Conservation (phyloP, 2,113 vertebrate species). For the Pseudorasbora parva region DNA sequence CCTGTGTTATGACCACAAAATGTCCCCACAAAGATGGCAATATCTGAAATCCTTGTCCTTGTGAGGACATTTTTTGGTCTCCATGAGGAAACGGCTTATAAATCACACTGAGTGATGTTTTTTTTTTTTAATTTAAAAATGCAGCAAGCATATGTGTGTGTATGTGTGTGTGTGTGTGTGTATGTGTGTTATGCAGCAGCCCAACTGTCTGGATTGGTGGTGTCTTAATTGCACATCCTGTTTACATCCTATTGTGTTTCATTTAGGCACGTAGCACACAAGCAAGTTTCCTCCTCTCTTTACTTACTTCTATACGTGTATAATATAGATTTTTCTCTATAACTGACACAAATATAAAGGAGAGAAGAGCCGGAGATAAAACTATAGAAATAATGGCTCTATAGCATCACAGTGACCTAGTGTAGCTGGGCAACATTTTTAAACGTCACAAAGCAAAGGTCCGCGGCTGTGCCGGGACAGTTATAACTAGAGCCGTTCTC, state of each 20-base stretch:
- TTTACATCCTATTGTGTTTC: constrained; percentile 85
- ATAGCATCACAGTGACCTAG: constrained; percentile 39
- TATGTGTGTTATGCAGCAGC: constrained; percentile 60
- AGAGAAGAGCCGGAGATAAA: constrained; percentile 21
- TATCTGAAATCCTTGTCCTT: too few relatives aligned
- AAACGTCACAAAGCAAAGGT: constrained; percentile 45
- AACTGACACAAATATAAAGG: constrained; percentile 8
- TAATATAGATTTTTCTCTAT: constrained; percentile 15
- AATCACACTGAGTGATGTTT: too few relatives aligned
- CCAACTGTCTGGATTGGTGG: constrained; percentile 77
- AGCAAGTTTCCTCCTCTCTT: constrained; percentile 45
- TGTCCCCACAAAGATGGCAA: too few relatives aligned
- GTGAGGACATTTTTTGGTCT: too few relatives aligned
- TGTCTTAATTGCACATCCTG: constrained; percentile 82
- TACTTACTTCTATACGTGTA: neutral
- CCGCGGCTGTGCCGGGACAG: constrained; percentile 23
- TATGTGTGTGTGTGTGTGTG: constrained; percentile 48
- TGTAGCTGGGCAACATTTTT: constrained; percentile 39
- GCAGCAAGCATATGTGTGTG: too few relatives aligned
- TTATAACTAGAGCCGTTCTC: constrained; percentile 60
- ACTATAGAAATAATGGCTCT: constrained; percentile 11
- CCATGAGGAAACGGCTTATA: too few relatives aligned
- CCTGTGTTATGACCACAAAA: too few relatives aligned
- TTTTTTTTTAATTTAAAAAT: too few relatives aligned
- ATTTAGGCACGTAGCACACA: constrained; percentile 75